Conservation (phyloP, 2,888 invertebrate genomes). For the Eristalis pertinax region DNA sequence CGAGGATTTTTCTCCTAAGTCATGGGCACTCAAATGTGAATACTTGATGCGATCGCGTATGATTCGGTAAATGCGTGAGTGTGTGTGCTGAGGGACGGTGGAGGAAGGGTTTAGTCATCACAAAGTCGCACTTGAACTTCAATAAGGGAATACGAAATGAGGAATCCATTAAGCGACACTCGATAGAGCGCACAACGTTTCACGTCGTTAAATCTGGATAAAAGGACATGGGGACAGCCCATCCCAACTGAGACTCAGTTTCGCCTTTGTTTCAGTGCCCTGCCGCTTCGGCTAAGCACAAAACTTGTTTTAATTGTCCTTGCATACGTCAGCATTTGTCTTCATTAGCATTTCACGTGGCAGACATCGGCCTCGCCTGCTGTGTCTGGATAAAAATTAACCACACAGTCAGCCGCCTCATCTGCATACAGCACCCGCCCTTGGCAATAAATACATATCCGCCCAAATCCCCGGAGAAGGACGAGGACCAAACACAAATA, state of each 20-base stretch:
- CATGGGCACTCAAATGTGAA: constrained; percentile 3
- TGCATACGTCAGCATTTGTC: constrained; percentile 28
- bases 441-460: constrained; percentile 53
- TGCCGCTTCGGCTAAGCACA: background rate
- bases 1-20: background rate
- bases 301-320: constrained; percentile 19
- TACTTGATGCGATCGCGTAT: constrained; percentile 1
- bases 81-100: background rate
- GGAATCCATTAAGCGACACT: background rate
- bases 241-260: background rate
- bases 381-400: constrained; percentile 40
- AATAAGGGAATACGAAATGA: background rate
- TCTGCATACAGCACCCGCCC: background rate
- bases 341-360: constrained; percentile 26
- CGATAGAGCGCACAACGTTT: background rate
- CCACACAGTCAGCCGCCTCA: background rate
- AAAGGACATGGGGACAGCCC: background rate
- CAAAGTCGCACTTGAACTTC: background rate
- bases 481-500: background rate
- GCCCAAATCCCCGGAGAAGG: constrained; percentile 32
- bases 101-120: background rate
- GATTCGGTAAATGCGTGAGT: background rate
- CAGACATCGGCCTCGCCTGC: background rate
- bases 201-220: background rate
- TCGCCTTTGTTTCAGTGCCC: background rate